Base-by-base conservation (phyloP, 1,140 invertebrate species). In the Drosophila mayri region DNA sequence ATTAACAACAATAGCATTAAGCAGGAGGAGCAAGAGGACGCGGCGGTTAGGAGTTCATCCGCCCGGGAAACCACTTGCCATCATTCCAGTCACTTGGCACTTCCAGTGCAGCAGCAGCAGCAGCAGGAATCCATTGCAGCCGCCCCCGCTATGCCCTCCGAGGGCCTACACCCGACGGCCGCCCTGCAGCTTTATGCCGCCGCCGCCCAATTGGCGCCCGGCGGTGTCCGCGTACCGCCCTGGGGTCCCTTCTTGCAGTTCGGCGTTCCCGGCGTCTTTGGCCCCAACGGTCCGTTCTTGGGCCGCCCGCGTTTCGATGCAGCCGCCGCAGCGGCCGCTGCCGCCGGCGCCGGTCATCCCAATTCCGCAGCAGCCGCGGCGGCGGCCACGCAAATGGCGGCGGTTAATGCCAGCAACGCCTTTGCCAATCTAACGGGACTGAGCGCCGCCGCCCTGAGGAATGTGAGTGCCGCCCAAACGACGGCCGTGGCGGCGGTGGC, bases 101-200 rank as follows among this genome's bases (percentile, higher is more conserved):
- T 63, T 47, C 35, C 32, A 18, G 25, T 47, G 28, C 28, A 30
- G 30, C 43, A 28, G 14, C 32, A 43, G 20, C 43, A 44, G 41
- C 41, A 44, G 41, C 20, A 22, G 43, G 43, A 46, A 22, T 46
- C 43, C 20, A 22, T 22, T 22, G 28, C n/a, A 28, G 47, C 77
- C 46, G 28, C 55, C 30, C 38, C 64, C 49, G 75, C 60, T 22
- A 91, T 93, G 85, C 91, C 91, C 70, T 90, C 92, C 85, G 90
- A 92, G 78, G 92, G 92, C 52, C 93, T 94, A 65, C 92, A 94
- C 92, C 94, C 94, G 84, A 92, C 93, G 92, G 93, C 94, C 90
- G 94, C 93, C 28, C 67, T 94, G 84, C 94, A 94, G 90, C 86
- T 94, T 49, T 94, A 94, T 76, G 94, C 94, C 81, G 94, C 94